A percentile compares a stretch with the other conserved stretches of the same genome.
These are phyloP conservation scores for Melikaiella ostensackeni DNA, from an alignment of 2,888 invertebrate genomes.

Conservation along the genomic window DNA sequence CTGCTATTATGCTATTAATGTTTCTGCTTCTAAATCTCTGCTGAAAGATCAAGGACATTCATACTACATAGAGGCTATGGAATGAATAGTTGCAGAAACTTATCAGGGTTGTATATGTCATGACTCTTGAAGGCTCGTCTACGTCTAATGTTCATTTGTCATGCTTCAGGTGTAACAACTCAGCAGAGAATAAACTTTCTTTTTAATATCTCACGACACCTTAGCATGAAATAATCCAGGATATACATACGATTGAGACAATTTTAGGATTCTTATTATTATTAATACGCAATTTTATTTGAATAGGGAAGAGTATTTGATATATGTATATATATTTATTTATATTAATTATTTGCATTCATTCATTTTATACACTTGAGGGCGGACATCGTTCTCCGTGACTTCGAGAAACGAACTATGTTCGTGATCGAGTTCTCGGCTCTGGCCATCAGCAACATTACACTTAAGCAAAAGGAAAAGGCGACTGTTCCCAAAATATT, in stretches of 20 bases:
- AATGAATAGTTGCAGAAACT: background rate
- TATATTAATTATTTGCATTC: no score
- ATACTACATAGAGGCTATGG: background rate
- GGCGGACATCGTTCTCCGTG: no score
- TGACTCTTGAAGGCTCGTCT: background rate
- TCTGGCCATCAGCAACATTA: no score
- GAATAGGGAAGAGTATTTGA: no score
- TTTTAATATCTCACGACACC: conserved; percentile 8
- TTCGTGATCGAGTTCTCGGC: no score
- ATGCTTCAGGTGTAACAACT: conserved; percentile 19
- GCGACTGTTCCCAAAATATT: no score
- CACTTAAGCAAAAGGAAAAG: no score
- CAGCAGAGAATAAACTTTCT: conserved; percentile 13
- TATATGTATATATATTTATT: no score
- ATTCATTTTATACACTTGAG: no score
- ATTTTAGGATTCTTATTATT: background rate
- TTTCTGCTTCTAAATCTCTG: background rate
- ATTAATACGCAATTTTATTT: no score
- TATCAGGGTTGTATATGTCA: background rate
- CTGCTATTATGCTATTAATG: conserved; percentile 6
- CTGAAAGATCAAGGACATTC: conserved; percentile 5
- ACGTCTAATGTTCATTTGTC: conserved; percentile 27
- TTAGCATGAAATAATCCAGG: background rate
- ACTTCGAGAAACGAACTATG: no score
- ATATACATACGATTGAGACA: background rate